These are phyloP conservation scores for Polylopha cassiicola DNA, from an alignment of 2,888 invertebrate species.

Conservation along the genomic window DNA sequence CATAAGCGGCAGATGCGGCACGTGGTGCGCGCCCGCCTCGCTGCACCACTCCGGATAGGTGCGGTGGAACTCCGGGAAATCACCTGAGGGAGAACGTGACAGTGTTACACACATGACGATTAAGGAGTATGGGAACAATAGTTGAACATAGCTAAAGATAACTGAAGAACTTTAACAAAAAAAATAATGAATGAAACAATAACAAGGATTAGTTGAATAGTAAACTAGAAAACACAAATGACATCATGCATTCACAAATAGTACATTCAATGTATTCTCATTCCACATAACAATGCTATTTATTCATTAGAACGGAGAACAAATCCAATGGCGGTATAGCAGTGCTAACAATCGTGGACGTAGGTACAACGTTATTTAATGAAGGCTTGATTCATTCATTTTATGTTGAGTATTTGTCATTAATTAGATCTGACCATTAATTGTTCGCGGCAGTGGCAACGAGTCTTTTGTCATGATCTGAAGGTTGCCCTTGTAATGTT, in stretches of 20 bases:
- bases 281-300: conserved; percentile 15
- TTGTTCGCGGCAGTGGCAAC: conserved; percentile 2
- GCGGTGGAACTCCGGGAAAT: conserved; percentile 88
- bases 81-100: too few relatives aligned
- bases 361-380: conserved; percentile 31
- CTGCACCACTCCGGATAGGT: conserved; percentile 94
- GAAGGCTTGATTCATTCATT: conserved; percentile 41
- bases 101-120: too few relatives aligned
- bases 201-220: too few relatives aligned
- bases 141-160: too few relatives aligned
- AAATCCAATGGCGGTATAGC: conserved; percentile 9
- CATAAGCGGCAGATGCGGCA: conserved; percentile 77
- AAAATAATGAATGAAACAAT: too few relatives aligned
- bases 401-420: conserved; percentile 44
- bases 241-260: conserved; percentile 10
- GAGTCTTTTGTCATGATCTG: too few relatives aligned
- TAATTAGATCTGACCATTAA: conserved; percentile 26
- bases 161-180: too few relatives aligned
- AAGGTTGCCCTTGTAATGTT: too few relatives aligned
- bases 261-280: conserved; percentile 12
- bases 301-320: conserved; percentile 18
- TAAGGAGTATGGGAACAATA: too few relatives aligned
- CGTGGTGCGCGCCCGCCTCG: conserved; percentile 84
- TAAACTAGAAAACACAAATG: conserved; percentile 7
- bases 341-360: conserved; percentile 19